These are phyloP conservation scores for Leucoraja erinaceus DNA, from an alignment of 2,113 vertebrate genomes.

Conservation along the genomic window DNA sequence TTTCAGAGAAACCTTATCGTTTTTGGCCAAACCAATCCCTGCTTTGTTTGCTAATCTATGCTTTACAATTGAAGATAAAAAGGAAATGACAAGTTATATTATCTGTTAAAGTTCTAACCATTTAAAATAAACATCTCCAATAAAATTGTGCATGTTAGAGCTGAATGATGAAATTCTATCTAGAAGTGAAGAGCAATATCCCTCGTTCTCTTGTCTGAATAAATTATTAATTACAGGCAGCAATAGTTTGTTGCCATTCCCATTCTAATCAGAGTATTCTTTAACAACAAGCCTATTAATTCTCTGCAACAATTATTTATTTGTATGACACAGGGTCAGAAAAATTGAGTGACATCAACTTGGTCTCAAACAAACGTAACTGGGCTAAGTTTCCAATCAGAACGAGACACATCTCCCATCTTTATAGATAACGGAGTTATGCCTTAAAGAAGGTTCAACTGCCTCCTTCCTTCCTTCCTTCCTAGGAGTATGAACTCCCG, in stretches of 20 bases:
- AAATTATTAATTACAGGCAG: background rate
- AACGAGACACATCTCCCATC: background rate
- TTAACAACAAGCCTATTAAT: background rate
- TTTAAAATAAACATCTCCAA: slow-evolving; percentile 34
- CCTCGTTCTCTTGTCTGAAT: slow-evolving; percentile 5
- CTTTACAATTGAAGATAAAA: background rate
- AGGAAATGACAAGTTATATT: slow-evolving; percentile 11
- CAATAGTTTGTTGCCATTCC: background rate
- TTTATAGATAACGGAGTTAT: background rate
- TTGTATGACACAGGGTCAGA: background rate
- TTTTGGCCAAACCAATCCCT: slow-evolving; percentile 20
- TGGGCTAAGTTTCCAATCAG: slow-evolving; percentile 1
- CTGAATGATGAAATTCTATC: slow-evolving; percentile 23
- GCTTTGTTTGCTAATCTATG: background rate
- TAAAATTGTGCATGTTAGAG: slow-evolving; percentile 32
- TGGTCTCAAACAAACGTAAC: background rate
- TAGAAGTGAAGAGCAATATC: background rate
- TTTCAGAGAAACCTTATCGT: background rate
- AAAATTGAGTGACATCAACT: background rate
- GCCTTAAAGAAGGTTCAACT: background rate
- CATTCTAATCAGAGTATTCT: background rate
- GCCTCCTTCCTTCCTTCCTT: background rate
- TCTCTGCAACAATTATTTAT: background rate
- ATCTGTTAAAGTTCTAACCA: slow-evolving; percentile 30
- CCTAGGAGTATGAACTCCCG: background rate